A percentile compares a stretch with the other conserved stretches of the same genome.
Evolutionary conservation across 2,797 vertebrate genomes (phyloP).

Genomic region (Sebastes iracundus): DNA sequence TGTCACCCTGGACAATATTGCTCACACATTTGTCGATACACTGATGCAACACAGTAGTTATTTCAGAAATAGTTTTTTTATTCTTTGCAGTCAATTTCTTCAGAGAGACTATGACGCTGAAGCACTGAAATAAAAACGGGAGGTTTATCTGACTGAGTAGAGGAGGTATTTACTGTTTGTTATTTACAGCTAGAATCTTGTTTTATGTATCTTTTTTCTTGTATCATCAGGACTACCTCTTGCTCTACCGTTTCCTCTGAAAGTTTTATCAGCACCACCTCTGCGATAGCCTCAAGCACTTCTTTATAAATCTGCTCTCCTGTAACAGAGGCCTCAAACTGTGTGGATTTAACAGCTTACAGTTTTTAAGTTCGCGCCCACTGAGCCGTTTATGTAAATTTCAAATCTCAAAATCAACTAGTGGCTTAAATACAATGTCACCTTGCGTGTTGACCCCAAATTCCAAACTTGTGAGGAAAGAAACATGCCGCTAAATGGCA

Average conservation of each 20-base stretch:
- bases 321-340: conserved; percentile 19
- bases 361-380: conserved; percentile 20
- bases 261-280: conserved; percentile 3
- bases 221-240: background rate
- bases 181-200: background rate
- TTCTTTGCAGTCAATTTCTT: conserved; percentile 3
- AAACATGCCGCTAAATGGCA: conserved; percentile 26
- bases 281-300: background rate
- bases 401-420: conserved; percentile 39
- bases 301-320: conserved; percentile 7
- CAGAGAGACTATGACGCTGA: background rate
- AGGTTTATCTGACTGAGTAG: background rate
- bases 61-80: conserved; percentile 39
- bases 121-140: background rate
- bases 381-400: conserved; percentile 3
- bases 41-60: conserved; percentile 50
- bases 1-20: conserved; percentile 20
- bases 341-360: conserved; percentile 7
- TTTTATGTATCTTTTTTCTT: background rate
- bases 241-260: background rate
- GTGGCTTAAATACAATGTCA: background rate
- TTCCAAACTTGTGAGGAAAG: conserved; percentile 45
- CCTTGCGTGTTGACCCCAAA: background rate
- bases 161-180: background rate
- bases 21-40: conserved; percentile 26